Evolutionary conservation across 2,113 vertebrate genomes (phyloP).

Genomic region (Ailuropoda melanoleuca): DNA sequence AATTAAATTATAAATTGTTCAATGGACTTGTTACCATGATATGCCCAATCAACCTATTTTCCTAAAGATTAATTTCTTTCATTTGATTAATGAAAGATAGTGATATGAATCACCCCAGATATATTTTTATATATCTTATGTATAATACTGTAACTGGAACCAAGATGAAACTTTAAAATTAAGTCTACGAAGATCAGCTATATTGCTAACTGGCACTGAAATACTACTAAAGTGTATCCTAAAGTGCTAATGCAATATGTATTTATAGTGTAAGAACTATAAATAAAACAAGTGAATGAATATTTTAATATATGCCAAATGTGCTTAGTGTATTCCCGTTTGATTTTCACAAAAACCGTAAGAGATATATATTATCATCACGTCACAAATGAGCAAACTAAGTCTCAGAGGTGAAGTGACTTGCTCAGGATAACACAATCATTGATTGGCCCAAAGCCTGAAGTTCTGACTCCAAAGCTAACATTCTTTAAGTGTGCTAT

Average conservation of each 20-base stretch:
- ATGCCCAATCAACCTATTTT: not conserved
- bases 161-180: not conserved
- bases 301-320: not conserved
- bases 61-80: not conserved
- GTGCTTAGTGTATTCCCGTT: not conserved
- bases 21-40: not conserved
- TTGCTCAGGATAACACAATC: not conserved
- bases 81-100: not conserved
- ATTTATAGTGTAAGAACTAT: not conserved
- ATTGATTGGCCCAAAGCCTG: not conserved
- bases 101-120: not conserved
- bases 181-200: not conserved
- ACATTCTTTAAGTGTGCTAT: not conserved
- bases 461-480: not conserved
- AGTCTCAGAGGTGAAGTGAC: not conserved
- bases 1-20: conserved; percentile 36
- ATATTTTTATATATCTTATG: not conserved
- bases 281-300: not conserved
- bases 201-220: not conserved
- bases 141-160: not conserved
- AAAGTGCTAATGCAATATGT: not conserved
- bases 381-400: conserved; percentile 18
- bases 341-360: not conserved
- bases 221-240: not conserved
- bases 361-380: not conserved